Conservation (phyloP, 2,113 vertebrate species). For the Leucosticte australis region DNA sequence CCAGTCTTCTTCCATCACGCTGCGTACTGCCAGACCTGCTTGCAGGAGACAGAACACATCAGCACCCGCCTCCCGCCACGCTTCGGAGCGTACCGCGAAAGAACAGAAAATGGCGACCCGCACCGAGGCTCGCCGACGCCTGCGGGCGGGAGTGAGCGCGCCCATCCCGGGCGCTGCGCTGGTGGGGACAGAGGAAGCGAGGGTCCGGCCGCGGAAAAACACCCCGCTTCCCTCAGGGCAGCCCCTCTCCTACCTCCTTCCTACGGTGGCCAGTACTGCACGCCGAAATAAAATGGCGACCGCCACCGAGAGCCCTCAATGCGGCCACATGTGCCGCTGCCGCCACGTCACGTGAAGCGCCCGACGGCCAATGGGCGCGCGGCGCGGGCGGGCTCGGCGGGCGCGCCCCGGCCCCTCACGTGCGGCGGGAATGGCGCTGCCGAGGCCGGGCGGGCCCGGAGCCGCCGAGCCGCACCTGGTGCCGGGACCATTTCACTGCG, state of each 20-base stretch:
- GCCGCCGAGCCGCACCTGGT: fast-evolving
- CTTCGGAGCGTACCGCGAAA: fast-evolving
- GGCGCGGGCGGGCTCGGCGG: not conserved
- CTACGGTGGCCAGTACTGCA: fast-evolving
- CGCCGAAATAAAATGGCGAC: fast-evolving
- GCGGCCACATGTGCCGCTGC: not conserved
- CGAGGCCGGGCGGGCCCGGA: fast-evolving
- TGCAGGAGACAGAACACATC: too few relatives aligned
- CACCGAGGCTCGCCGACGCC: not conserved
- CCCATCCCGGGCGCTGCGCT: fast-evolving
- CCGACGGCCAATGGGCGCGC: not conserved
- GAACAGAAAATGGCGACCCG: not conserved
- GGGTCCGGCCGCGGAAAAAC: fast-evolving
- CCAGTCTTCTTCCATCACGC: slow-evolving; percentile 69
- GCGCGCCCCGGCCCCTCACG: not conserved
- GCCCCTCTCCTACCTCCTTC: fast-evolving
- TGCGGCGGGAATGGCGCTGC: not conserved
- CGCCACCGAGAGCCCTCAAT: fast-evolving
- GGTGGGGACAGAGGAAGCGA: fast-evolving
- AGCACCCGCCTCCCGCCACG: fast-evolving
- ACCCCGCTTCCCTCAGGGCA: fast-evolving
- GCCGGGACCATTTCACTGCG: fast-evolving
- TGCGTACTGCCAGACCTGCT: fast-evolving
- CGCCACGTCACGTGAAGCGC: not conserved
- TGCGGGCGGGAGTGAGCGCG: fast-evolving